phyloP scores from a whole-genome alignment of 2,888 invertebrate species.

The Junonia oenone region DNA sequence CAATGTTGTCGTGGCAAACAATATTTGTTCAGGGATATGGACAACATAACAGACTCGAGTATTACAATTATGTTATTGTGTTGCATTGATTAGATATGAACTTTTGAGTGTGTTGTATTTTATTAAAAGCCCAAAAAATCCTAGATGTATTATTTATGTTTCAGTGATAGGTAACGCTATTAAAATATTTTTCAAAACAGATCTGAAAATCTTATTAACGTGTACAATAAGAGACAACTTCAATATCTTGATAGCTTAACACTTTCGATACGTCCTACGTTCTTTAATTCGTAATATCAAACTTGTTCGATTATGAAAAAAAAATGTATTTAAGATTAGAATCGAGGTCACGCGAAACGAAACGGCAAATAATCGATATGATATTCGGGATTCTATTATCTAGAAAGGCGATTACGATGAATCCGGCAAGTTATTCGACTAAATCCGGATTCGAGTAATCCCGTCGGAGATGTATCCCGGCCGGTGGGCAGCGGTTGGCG shows the following conservation, averaged over 20 bases:
- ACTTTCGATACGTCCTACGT: background rate
- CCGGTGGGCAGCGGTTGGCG: slow-evolving; percentile 69
- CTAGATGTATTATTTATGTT: too few species aligned
- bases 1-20: too few species aligned
- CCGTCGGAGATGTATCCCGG: slow-evolving; percentile 65
- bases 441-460: slow-evolving; percentile 74
- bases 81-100: too few species aligned
- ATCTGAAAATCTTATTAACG: too few species aligned
- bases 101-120: too few species aligned
- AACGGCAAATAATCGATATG: background rate
- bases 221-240: too few species aligned
- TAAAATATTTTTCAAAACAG: too few species aligned
- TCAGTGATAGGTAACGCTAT: too few species aligned
- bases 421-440: slow-evolving; percentile 67
- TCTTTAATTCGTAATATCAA: background rate
- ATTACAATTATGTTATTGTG: too few species aligned
- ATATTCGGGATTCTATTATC: slow-evolving; percentile 27
- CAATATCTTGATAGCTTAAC: background rate
- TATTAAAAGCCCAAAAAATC: too few species aligned
- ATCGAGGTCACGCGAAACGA: background rate
- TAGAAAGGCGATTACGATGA: slow-evolving; percentile 37
- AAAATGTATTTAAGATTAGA: background rate
- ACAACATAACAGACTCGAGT: too few species aligned
- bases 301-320: background rate
- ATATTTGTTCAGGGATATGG: too few species aligned